phyloP scores from a whole-genome alignment of 2,797 vertebrate genomes.

The Propithecus deckenii region DNA sequence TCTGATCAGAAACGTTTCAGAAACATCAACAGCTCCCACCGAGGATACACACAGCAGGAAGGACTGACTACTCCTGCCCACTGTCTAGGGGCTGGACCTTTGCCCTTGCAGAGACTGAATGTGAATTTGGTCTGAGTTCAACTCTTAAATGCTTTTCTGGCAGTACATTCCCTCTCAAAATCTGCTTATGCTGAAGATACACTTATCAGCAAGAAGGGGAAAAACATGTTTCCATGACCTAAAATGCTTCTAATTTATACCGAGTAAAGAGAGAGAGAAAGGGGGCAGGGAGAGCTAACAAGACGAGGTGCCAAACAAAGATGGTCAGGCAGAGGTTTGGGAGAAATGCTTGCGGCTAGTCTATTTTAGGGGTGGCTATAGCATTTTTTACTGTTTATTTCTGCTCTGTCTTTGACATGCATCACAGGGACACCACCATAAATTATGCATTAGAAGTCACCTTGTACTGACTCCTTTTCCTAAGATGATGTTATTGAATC shows the following conservation, averaged over 20 bases:
- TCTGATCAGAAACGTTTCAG: background rate
- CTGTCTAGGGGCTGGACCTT: background rate
- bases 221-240: constrained; percentile 11
- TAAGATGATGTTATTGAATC: background rate
- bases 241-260: constrained; percentile 3
- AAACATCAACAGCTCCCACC: background rate
- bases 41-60: background rate
- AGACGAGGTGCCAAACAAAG: background rate
- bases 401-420: background rate
- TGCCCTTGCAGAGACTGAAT: background rate
- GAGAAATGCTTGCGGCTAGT: background rate
- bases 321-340: background rate
- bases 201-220: background rate
- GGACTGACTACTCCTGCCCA: background rate
- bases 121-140: constrained; percentile 57
- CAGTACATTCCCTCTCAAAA: constrained; percentile 46
- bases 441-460: constrained; percentile 2
- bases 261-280: background rate
- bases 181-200: constrained; percentile 25
- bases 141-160: constrained; percentile 63
- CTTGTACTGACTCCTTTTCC: background rate
- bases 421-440: background rate
- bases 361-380: rapidly evolving
- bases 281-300: background rate
- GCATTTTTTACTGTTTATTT: background rate